Conservation (phyloP, 2,113 vertebrate genomes). For the Cisticola juncidis region DNA sequence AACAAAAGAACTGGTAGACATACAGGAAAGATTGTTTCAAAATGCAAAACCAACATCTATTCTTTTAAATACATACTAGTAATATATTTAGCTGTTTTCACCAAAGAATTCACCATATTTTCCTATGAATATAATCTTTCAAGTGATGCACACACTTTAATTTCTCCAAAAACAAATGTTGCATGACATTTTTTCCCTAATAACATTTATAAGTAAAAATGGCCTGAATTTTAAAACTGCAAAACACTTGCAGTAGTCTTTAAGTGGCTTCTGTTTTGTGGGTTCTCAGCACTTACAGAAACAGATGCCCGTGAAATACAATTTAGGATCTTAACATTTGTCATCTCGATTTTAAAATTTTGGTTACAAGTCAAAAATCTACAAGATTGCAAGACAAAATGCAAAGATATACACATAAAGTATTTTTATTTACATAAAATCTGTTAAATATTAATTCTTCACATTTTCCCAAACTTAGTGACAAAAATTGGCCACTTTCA, state of each 20-base stretch:
- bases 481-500: neutral
- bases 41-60: neutral
- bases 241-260: neutral
- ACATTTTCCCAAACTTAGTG: neutral
- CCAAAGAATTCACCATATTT: neutral
- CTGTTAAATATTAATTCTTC: neutral
- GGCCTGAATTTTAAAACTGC: neutral
- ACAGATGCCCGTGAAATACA: neutral
- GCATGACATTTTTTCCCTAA: neutral
- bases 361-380: neutral
- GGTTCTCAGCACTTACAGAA: neutral
- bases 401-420: neutral
- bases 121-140: neutral
- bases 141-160: neutral
- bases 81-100: neutral
- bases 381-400: neutral
- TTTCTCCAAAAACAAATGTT: neutral
- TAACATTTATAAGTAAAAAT: neutral
- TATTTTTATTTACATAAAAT: neutral
- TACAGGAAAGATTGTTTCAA: neutral
- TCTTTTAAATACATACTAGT: neutral
- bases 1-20: neutral
- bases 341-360: neutral
- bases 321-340: neutral
- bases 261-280: neutral